phyloP scores from a whole-genome alignment of 2,888 invertebrate genomes.

The Torymus auratus region DNA sequence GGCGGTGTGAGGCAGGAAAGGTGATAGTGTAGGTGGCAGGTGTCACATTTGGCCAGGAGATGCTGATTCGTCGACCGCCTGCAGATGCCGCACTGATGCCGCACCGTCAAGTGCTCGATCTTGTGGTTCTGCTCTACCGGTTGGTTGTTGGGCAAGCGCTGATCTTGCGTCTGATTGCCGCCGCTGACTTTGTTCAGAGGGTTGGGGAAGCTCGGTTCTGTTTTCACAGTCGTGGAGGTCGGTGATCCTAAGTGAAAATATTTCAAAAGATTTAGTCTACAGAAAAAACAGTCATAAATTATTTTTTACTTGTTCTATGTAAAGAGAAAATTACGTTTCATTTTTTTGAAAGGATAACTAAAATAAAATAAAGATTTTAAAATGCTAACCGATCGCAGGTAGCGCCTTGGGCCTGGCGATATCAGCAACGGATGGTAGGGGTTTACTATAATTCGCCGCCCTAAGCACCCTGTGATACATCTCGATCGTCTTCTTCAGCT shows the following conservation, averaged over 20 bases:
- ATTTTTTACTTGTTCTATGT: too few relatives aligned
- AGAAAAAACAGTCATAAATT: too few relatives aligned
- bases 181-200: background rate
- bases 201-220: background rate
- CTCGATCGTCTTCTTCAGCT: conserved; percentile 79
- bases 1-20: conserved; percentile 96
- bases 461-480: conserved; percentile 72
- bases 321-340: too few relatives aligned
- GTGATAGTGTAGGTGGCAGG: conserved; percentile 94
- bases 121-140: conserved; percentile 73
- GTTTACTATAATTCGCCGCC: conserved; percentile 70
- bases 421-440: conserved; percentile 69
- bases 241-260: conserved; percentile 73
- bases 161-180: background rate
- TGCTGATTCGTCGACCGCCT: conserved; percentile 93
- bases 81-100: conserved; percentile 92
- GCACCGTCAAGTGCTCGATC: conserved; percentile 67
- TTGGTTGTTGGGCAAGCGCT: conserved; percentile 65
- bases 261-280: too few relatives aligned
- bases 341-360: background rate
- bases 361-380: background rate
- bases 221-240: conserved; percentile 89
- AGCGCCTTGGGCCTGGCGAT: conserved; percentile 67
- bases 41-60: conserved; percentile 95
- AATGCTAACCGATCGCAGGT: conserved; percentile 1